phyloP scores from a whole-genome alignment of 30 jellyfish, hydroid and myxozoan genomes.

The Euphysa ruthae region DNA sequence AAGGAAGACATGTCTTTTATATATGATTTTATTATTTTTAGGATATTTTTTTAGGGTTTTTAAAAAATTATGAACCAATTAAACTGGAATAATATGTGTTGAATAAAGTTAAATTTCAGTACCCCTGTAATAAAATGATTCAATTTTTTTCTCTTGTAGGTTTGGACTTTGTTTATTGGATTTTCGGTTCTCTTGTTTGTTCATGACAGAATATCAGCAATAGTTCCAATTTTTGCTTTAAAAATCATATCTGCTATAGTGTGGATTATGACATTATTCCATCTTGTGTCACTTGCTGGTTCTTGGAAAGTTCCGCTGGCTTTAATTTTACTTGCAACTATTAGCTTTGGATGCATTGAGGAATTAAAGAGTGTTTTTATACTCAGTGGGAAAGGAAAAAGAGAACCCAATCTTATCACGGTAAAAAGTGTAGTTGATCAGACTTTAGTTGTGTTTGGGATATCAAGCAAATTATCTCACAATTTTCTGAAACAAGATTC shows the following conservation, averaged over 20 bases:
- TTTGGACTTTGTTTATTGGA: slow-evolving; percentile 75
- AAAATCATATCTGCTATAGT: slow-evolving; percentile 39
- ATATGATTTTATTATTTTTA: too few species aligned
- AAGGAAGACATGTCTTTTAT: too few species aligned
- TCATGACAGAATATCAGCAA: slow-evolving; percentile 16
- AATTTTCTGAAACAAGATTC: neutral
- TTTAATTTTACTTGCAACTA: slow-evolving; percentile 26
- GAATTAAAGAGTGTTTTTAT: too few species aligned
- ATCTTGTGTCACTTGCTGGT: slow-evolving; percentile 90
- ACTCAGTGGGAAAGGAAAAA: neutral
- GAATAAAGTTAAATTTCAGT: too few species aligned
- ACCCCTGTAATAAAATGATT: too few species aligned
- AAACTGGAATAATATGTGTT: too few species aligned
- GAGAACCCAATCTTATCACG: neutral
- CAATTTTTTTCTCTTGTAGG: slow-evolving; percentile 16
- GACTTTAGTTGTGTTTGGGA: neutral
- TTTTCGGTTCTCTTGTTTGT: slow-evolving; percentile 38
- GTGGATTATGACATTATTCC: slow-evolving; percentile 55
- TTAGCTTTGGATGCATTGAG: slow-evolving; percentile 54
- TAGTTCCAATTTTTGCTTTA: slow-evolving; percentile 30
- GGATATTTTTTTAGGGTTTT: too few species aligned
- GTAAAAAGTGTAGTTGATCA: neutral
- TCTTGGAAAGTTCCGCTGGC: slow-evolving; percentile 52
- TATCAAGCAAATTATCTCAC: neutral
- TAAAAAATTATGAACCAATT: too few species aligned